phyloP scores from a whole-genome alignment of 2,113 vertebrate genomes.

The Carassius gibelio region DNA sequence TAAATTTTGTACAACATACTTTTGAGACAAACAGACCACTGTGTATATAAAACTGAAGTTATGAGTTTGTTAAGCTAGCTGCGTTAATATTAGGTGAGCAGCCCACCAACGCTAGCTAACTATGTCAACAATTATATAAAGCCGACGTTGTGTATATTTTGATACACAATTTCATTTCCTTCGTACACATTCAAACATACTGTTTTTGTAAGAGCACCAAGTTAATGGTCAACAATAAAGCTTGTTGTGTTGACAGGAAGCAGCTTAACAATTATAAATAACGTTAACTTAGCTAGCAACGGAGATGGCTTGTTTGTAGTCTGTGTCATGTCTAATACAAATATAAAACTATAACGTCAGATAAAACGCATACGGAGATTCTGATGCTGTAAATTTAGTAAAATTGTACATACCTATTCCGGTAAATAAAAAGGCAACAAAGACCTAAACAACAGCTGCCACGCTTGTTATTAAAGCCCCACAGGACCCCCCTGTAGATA shows the following conservation, averaged over 20 bases:
- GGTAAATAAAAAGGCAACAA: neutral
- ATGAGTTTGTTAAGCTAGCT: neutral
- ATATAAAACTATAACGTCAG: neutral
- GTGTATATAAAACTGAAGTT: neutral
- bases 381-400: neutral
- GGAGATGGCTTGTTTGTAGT: neutral
- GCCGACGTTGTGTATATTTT: neutral
- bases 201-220: neutral
- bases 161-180: neutral
- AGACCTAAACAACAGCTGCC: neutral
- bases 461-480: neutral
- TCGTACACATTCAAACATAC: neutral
- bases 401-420: conserved; percentile 1
- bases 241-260: neutral
- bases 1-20: neutral
- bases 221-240: neutral
- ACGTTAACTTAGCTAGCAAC: neutral
- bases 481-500: conserved; percentile 10
- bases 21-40: neutral
- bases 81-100: too few relatives aligned
- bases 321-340: neutral
- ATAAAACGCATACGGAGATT: neutral
- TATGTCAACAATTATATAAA: neutral
- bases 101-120: too few relatives aligned
- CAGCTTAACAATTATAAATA: neutral